These are phyloP conservation scores for Anhinga rufa DNA, from an alignment of 2,113 vertebrate species.

Conservation along the genomic window DNA sequence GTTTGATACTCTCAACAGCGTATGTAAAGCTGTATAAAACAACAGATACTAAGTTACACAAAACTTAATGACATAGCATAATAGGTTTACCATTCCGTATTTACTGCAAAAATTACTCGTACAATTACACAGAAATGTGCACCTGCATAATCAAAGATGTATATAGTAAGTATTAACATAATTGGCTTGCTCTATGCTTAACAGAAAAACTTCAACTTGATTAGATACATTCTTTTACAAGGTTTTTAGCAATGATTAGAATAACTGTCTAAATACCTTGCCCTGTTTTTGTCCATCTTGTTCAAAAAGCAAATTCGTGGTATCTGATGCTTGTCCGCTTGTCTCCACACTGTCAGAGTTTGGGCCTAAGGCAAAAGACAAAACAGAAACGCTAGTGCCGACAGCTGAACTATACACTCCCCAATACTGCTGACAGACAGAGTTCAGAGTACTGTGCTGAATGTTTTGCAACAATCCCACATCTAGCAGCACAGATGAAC, in stretches of 20 bases:
- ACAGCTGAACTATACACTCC: background rate
- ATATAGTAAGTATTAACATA: background rate
- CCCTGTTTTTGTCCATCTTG: conserved; percentile 95
- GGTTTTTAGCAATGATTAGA: background rate
- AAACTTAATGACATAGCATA: background rate
- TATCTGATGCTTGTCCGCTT: conserved; percentile 90
- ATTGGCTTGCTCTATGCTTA: background rate
- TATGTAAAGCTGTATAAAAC: conserved; percentile 76
- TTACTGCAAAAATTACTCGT: background rate
- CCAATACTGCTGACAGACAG: fast-evolving
- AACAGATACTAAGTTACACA: background rate
- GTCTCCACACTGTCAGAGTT: conserved; percentile 94
- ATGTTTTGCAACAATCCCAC: fast-evolving
- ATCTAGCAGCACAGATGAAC: background rate
- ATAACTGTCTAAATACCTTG: conserved; percentile 74
- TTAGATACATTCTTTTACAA: background rate
- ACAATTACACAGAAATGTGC: background rate
- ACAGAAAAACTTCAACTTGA: background rate
- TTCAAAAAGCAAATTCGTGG: conserved; percentile 96
- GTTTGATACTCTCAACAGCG: conserved; percentile 87
- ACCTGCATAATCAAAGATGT: background rate
- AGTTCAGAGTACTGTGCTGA: background rate
- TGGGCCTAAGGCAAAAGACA: conserved; percentile 82
- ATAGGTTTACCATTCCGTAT: background rate
- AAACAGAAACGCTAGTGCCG: background rate